Evolutionary conservation across 2,797 vertebrate species (phyloP), one percentile per base, ranked within the genome.

Genomic region (Cyprinodon diabolis): DNA sequence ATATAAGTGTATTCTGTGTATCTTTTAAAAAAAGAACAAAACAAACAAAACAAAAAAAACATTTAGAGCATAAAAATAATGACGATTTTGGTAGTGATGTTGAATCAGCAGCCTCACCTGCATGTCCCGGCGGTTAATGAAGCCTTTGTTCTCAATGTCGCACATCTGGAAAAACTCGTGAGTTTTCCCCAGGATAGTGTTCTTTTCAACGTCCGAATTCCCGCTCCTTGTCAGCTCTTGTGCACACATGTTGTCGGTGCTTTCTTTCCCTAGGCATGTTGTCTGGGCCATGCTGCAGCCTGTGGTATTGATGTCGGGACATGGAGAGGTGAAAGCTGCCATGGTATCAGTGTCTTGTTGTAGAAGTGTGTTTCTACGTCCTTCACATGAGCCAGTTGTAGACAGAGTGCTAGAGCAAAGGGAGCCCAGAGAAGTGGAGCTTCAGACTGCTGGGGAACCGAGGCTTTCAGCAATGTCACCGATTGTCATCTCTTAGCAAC

Each of bases 121-220:
- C 96, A 99, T 96, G 76, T 98, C 97, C 43, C 91, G 89, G 19
- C 91, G 89, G 47, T 94, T 94, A 73, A 99, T 94, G 70, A 97
- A 99, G 60, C 98, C 97, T 84, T 98, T 99, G 84, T 93, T 92
- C 84, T 98, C 97, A 0, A 90, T 85, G 87, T 99, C 98, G 68
- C 97, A 98, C 78, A 96, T 95, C 94, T 95, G 96, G 90, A 99
- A 99, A 85, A 99, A 97, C 75, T 99, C 96, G 1, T 83, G 94
- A 9, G 95, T 96, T 90, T 97, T 98, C 82, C 89, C 95, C 90
- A 93, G 82, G 72, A 98, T 78, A 23, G 91, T 91, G 77, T 76
- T 87, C 79, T 90, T 77, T 37, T 82, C 86, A 69, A 82, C 19
- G 11, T 82, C 76, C 43, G 54, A 70, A 0, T 72, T 81, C 74